These are phyloP conservation scores for Drosophila peninsularis DNA, from an alignment of 2,888 invertebrate species.

Conservation along the genomic window DNA sequence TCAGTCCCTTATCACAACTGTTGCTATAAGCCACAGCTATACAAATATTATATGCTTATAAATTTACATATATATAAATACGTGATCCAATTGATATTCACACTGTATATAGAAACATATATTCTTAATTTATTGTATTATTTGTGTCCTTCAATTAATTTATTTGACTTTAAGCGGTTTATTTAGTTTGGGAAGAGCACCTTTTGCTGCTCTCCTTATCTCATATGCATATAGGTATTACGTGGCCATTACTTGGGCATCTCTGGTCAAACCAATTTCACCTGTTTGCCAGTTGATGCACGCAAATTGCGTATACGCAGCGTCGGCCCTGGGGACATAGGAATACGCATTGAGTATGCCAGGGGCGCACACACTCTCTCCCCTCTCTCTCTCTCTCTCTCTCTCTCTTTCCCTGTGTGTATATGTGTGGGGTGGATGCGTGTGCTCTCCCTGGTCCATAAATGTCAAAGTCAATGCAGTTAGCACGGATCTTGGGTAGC, in stretches of 20 bases:
- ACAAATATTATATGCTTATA: not conserved
- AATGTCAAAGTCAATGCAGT: conserved; percentile 78
- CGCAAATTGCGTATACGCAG: conserved; percentile 55
- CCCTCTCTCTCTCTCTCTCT: not conserved
- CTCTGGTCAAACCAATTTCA: conserved; percentile 28
- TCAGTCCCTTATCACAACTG: too few relatives aligned
- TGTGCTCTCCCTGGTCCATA: conserved; percentile 50
- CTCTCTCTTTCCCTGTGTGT: not conserved
- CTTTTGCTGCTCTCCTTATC: conserved; percentile 14
- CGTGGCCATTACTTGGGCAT: conserved; percentile 31
- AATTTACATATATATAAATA: too few relatives aligned
- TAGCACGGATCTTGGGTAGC: conserved; percentile 45
- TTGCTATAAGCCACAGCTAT: too few relatives aligned
- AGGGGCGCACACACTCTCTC: conserved; percentile 12
- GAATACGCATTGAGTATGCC: conserved; percentile 44
- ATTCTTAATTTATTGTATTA: not conserved
- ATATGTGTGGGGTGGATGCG: not conserved
- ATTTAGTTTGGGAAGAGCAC: conserved; percentile 19
- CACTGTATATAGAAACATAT: not conserved
- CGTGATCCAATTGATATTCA: too few relatives aligned
- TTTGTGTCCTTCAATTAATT: conserved; percentile 12
- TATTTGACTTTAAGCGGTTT: not conserved
- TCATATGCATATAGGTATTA: conserved; percentile 26
- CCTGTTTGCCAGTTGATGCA: conserved; percentile 37
- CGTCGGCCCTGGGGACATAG: conserved; percentile 29